Evolutionary conservation across 2,888 invertebrate species (phyloP), one percentile per base, ranked within the genome.

Genomic region (Cryptocephalus moraei): DNA sequence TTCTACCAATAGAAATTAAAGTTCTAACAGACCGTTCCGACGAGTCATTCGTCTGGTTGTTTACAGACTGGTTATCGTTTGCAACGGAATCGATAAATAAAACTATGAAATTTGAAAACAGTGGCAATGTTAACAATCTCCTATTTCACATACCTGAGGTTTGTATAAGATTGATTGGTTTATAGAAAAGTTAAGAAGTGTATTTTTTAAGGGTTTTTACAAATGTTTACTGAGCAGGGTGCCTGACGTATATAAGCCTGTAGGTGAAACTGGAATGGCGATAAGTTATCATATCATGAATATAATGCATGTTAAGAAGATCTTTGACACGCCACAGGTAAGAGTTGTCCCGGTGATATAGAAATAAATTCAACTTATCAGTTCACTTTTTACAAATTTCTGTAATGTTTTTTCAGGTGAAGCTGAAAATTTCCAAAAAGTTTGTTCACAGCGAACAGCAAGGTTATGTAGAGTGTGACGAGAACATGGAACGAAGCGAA

Each of bases 81-180:
- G 81, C 86, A 10, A 86, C 86, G 9, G 88, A 89, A 64, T 73
- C 81, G 22, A 81, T 89, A 45, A 88, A 88, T 69, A 80, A 81
- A 54, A 78, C 81, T 10, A 80, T 88, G 78, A 81, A 81, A 63
- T 83, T 80, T 62, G 81, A 81, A 57, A 79, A 80, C 59, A 74
- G 76, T 61, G 81, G 82, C 47, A 78, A 77, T 58, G 78, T 82
- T 8, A 79, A 84, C 33, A 78, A 81, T 0, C 71, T 85, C 22
- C 77, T 78, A 9, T 86, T 86, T 64, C 81, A 82, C 63, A 80
- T 82, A 38, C 84, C 84, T 8, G 80, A 82, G 65, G 76, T 79
- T 60, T 62, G 64, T 54, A 11, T 46, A 39, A 33, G 3, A 10
- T 40, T 40, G 22, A 4, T 14, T 36, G 12, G 6, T 12, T 43